A percentile compares a stretch with the other conserved stretches of the same genome.
Evolutionary conservation across 1,140 invertebrate species (phyloP).

Genomic region (Parapsyche elsis): DNA sequence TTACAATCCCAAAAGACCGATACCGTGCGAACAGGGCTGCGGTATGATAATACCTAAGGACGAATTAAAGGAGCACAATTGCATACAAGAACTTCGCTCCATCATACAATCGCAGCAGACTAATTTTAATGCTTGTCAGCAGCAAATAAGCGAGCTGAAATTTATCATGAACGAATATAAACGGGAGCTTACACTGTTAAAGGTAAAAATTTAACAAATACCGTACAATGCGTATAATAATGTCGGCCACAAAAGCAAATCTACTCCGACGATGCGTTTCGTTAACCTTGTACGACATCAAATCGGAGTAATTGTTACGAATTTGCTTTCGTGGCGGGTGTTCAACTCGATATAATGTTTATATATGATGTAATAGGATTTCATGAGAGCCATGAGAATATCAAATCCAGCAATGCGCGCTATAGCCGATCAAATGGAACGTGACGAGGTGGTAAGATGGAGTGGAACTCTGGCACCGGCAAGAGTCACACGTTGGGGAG

Average conservation of each 20-base stretch:
- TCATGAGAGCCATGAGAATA: slow-evolving; percentile 89
- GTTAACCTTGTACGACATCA: too few species aligned
- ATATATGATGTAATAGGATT: slow-evolving; percentile 72
- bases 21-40: slow-evolving; percentile 92
- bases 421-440: slow-evolving; percentile 91
- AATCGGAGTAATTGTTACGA: too few species aligned
- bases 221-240: background rate
- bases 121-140: slow-evolving; percentile 86
- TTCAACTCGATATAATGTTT: too few species aligned
- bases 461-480: slow-evolving; percentile 85
- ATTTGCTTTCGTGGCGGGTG: too few species aligned
- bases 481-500: slow-evolving; percentile 93
- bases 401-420: slow-evolving; percentile 90
- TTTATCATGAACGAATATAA: slow-evolving; percentile 90
- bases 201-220: slow-evolving; percentile 66
- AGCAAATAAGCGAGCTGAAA: slow-evolving; percentile 86
- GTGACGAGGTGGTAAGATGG: slow-evolving; percentile 94
- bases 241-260: background rate
- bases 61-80: slow-evolving; percentile 94
- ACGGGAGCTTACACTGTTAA: slow-evolving; percentile 86
- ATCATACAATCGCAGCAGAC: slow-evolving; percentile 88
- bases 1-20: slow-evolving; percentile 90
- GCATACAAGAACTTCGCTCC: slow-evolving; percentile 85
- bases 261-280: too few species aligned
- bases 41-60: slow-evolving; percentile 94